These are phyloP conservation scores for Crypturellus undulatus DNA, from an alignment of 2,113 vertebrate genomes.

Conservation along the genomic window DNA sequence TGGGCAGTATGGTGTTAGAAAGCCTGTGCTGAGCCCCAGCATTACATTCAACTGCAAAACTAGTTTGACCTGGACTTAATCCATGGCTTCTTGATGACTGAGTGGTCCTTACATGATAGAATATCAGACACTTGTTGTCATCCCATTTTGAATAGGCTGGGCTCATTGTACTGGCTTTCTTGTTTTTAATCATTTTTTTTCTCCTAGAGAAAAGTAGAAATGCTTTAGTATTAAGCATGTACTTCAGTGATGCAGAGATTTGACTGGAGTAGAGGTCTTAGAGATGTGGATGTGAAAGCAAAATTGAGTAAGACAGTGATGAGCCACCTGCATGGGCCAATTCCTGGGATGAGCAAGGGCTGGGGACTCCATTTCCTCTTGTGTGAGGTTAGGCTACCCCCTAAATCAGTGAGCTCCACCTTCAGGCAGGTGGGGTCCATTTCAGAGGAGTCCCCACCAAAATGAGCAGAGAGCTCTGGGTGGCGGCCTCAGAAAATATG, in stretches of 20 bases:
- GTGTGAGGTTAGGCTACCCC: neutral
- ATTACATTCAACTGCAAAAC: neutral
- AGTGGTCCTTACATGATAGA: neutral
- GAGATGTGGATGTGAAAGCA: neutral
- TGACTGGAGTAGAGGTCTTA: neutral
- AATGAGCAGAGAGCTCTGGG: neutral
- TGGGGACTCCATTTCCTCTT: neutral
- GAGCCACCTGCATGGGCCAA: neutral
- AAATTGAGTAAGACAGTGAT: neutral
- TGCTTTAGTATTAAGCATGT: neutral
- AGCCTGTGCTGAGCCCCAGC: accelerated
- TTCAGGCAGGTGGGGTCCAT: neutral
- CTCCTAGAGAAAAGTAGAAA: neutral
- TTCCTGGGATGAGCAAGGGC: neutral
- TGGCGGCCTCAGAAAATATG: neutral
- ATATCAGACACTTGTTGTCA: neutral
- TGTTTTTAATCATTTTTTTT: neutral
- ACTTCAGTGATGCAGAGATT: neutral
- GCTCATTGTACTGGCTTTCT: neutral
- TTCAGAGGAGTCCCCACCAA: neutral
- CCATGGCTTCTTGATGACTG: neutral
- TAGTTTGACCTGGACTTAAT: neutral
- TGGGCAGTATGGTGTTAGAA: neutral
- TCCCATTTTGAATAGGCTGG: neutral
- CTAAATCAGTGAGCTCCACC: neutral